Base-by-base conservation (phyloP, 2,797 vertebrate genomes). In the Vespertilio murinus region DNA sequence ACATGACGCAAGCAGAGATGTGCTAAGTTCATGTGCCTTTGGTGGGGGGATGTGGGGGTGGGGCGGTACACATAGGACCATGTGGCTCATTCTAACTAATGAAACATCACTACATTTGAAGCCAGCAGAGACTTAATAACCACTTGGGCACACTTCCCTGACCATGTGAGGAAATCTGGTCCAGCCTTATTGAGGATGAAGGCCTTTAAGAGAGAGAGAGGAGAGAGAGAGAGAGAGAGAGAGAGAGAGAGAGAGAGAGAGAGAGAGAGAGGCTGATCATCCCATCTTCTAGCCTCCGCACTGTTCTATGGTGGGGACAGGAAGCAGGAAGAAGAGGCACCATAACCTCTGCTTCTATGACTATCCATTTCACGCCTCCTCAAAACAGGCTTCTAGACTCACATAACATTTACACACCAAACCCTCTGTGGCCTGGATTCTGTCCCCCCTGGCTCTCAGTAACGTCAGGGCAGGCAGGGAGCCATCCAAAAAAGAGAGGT, bases 121-220 rank as follows among this genome's bases (percentile, higher is more conserved):
- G 42, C 42, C 11, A 42, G 73, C 69, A 25, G 40, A 94, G 77
- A 52, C 20, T 90, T 61, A 5, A 7, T 38, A 45, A 85, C 61
- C 38, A 17, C 71, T 54, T 28, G 30, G 49, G 54, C n/a, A 38
- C 5, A 6, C 49, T 52, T 18, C 17, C 12, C 30, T 20, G n/a
- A 35, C 5, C 3, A 0, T 8, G 25, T 42, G 25, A 73, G 20
- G 13, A 77, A 77, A 56, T 22, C 33, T 42, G 8, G 3, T 22
- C 1, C 12, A 77, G 17, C 35, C 59, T 69, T 18, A 30, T 64
- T 20, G 13, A 77, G 28, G 20, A 30, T 47, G 13, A 73, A 84
- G 73, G 40, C 16, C 10, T n/a, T n/a, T n/a, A n/a, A 11, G 54
- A 25, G 9, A 23, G 47, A 49, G 47, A 17, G 47, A 49, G 22